phyloP scores from a whole-genome alignment of 2,797 vertebrate species.

The Carcharodon carcharias region DNA sequence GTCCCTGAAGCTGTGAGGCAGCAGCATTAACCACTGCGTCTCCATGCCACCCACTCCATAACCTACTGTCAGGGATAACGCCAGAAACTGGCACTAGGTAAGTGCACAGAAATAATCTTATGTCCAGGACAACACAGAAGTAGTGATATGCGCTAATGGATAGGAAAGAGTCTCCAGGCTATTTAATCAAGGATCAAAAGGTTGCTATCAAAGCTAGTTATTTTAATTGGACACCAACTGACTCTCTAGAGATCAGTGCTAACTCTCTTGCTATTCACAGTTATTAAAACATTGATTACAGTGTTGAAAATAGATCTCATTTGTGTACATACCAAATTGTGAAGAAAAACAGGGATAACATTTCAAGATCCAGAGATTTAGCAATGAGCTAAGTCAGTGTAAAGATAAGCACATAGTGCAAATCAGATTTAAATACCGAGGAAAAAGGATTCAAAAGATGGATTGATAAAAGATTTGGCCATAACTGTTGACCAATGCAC shows the following conservation, averaged over 20 bases:
- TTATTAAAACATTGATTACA: background rate
- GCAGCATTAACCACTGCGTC: too few species aligned
- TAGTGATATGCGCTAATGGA: background rate
- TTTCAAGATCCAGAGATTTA: background rate
- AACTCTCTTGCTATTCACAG: background rate
- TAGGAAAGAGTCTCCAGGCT: background rate
- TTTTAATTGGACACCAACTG: background rate
- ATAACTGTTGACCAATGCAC: background rate
- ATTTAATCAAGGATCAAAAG: background rate
- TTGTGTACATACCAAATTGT: background rate
- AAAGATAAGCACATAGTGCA: background rate
- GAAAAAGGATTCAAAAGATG: too few species aligned
- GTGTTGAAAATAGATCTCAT: background rate
- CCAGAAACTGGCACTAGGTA: background rate
- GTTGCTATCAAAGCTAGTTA: background rate
- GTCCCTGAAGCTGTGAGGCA: too few species aligned
- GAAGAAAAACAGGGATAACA: background rate
- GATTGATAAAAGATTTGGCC: conserved; percentile 10
- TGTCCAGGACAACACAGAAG: background rate
- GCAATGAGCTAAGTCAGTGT: background rate
- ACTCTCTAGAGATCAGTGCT: background rate
- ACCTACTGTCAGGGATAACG: background rate
- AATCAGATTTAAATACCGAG: background rate
- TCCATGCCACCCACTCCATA: too few species aligned
- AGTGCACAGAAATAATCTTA: background rate